phyloP scores from a whole-genome alignment of 2,797 vertebrate species.

The Coilia nasus region DNA sequence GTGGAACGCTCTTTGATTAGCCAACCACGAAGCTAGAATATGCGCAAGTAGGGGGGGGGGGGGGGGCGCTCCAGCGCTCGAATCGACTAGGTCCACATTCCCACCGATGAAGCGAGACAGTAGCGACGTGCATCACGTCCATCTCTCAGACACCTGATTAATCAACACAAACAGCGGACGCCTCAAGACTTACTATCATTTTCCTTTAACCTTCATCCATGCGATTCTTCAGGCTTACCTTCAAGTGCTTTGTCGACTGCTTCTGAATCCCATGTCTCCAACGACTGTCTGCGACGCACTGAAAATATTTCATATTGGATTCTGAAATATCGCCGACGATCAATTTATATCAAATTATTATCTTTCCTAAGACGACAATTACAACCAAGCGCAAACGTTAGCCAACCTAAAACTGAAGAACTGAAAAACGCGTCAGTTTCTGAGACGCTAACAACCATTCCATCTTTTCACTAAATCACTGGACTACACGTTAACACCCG shows the following conservation, averaged over 20 bases:
- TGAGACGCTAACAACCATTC: constrained; percentile 26
- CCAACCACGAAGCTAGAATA: constrained; percentile 64
- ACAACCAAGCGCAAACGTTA: constrained; percentile 31
- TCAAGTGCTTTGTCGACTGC: constrained; percentile 90
- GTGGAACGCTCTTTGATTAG: constrained; percentile 49
- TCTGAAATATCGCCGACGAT: constrained; percentile 52
- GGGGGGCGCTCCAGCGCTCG: constrained; percentile 43
- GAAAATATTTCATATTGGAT: constrained; percentile 65
- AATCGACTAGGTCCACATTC: constrained; percentile 55
- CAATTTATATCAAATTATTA: constrained; percentile 50
- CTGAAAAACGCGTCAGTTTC: constrained; percentile 36
- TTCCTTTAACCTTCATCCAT: constrained; percentile 79
- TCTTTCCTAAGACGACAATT: constrained; percentile 51
- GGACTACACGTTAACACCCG: constrained; percentile 37
- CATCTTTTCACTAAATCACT: constrained; percentile 41
- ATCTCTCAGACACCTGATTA: constrained; percentile 57
- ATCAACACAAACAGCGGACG: constrained; percentile 43
- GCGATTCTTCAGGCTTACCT: constrained; percentile 90
- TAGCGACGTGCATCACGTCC: constrained; percentile 47
- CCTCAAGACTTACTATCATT: constrained; percentile 65
- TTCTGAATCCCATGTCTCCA: constrained; percentile 76
- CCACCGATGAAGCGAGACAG: constrained; percentile 34
- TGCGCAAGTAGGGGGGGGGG: constrained; percentile 44
- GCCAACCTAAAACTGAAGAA: constrained; percentile 48
- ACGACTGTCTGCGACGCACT: constrained; percentile 72